Evolutionary conservation across 2,888 invertebrate species (phyloP), one percentile per base, ranked within the genome.

Genomic region (Desoria tigrina): DNA sequence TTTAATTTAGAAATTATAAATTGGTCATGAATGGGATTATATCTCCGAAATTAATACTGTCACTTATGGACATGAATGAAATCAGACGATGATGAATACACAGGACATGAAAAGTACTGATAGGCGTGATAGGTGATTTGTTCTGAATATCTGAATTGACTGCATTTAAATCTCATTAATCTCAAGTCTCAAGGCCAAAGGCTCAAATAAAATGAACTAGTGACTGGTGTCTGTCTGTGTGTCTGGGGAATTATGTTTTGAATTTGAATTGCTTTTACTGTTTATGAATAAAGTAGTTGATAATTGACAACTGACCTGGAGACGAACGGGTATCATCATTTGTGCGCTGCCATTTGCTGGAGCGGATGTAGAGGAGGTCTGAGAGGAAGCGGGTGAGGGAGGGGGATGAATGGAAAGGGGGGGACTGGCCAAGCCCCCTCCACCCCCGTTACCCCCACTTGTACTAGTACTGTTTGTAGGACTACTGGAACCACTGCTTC

Each of bases 261-360:
- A 18, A 45, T 16, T 45, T 18, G n/a, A 18, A 16, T 6, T 9
- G 4, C 21, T 45, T n/a, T n/a, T n/a, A n/a, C n/a, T n/a, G n/a
- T 18, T 16, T 9, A 45, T 45, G 4, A 45, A 18, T 45, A 45
- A 6, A 18, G 16, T 39, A 11, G 16, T 39, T 39, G 16, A 45
- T 45, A 45, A 45, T 11, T 45, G 45, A 61, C 21, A 39, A 53
- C 23, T 24, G 3, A 51, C 51, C 51, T 51, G 32, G 32, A 74
- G 58, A 61, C 74, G 54, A 21, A 74, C 74, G 3, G 74, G 74
- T 53, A 73, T 70, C 72, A 73, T 70, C n/a, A n/a, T n/a, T n/a
- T n/a, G n/a, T n/a, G n/a, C n/a, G n/a, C 66, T 65, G 66, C 14
- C 66, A 62, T 60, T 69, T 69, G 42, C 61, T 63, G 11, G n/a